Percentiles rank a stretch among this genome's conserved stretches.
Conservation (phyloP, 2,888 invertebrate species). For the Plebejus argus region DNA sequence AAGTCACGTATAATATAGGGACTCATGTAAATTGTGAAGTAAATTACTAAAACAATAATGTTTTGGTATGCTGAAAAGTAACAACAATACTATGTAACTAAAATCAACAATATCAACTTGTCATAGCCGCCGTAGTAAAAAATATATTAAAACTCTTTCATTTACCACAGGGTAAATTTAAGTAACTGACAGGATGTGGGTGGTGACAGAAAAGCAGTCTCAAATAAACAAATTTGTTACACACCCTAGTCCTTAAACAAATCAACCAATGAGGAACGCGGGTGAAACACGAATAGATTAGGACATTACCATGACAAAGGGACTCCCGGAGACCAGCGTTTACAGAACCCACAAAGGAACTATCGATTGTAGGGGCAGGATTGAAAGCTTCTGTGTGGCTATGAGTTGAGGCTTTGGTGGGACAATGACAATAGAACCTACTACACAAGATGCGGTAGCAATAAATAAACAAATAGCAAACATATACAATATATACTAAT, state of each 20-base stretch:
- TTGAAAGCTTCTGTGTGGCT: constrained; percentile 13
- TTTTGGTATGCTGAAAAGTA: too few species aligned
- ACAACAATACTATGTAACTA: too few species aligned
- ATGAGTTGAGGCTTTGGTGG: background rate
- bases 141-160: too few species aligned
- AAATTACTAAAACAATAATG: too few species aligned
- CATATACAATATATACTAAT: background rate
- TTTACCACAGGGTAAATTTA: too few species aligned
- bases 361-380: constrained; percentile 28
- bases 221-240: background rate
- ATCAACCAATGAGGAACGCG: background rate
- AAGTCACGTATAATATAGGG: background rate
- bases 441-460: background rate
- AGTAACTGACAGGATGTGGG: too few species aligned
- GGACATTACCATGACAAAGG: constrained; percentile 47
- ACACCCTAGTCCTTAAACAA: background rate
- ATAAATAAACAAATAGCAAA: background rate
- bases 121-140: too few species aligned
- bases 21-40: too few species aligned
- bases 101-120: too few species aligned
- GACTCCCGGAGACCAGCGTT: constrained; percentile 40
- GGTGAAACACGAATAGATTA: constrained; percentile 34
- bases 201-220: too few species aligned
- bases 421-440: background rate
- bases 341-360: constrained; percentile 40